Evolutionary conservation across 1,140 invertebrate species (phyloP).

Genomic region (Eciton burchellii): DNA sequence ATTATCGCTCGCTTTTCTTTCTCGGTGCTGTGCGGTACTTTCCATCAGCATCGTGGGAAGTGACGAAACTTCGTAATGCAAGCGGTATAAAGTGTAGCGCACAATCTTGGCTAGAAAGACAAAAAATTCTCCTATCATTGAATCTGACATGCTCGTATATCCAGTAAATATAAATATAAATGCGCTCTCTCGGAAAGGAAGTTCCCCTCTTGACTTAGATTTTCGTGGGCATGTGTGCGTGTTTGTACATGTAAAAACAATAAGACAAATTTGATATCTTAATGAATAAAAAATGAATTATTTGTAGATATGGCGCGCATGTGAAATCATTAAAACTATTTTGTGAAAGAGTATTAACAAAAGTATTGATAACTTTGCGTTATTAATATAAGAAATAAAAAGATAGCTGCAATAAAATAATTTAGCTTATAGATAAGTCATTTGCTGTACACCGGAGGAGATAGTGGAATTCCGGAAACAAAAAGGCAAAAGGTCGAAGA

Average conservation of each 20-base stretch:
- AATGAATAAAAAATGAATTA: too few species aligned
- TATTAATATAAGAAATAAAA: too few species aligned
- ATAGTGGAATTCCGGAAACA: neutral
- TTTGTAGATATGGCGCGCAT: too few species aligned
- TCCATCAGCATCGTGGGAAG: conserved; percentile 17
- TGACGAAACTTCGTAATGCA: conserved; percentile 48
- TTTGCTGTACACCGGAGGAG: neutral
- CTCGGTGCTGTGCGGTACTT: conserved; percentile 10
- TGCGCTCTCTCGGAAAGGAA: neutral
- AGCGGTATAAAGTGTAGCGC: neutral
- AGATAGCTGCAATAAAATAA: conserved; percentile 18
- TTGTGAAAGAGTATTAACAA: too few species aligned
- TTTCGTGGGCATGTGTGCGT: too few species aligned
- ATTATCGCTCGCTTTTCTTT: conserved; percentile 45
- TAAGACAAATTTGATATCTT: too few species aligned
- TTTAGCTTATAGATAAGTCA: neutral
- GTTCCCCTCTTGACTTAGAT: neutral
- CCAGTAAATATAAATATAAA: conserved; percentile 22
- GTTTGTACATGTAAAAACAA: too few species aligned
- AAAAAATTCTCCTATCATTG: conserved; percentile 13
- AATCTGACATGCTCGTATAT: neutral
- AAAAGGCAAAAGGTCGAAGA: conserved; percentile 16
- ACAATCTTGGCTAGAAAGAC: neutral
- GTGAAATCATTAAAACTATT: too few species aligned
- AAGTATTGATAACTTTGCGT: neutral